These are phyloP conservation scores for Cantharis flavilabris DNA, from an alignment of 2,888 invertebrate species.

Conservation along the genomic window DNA sequence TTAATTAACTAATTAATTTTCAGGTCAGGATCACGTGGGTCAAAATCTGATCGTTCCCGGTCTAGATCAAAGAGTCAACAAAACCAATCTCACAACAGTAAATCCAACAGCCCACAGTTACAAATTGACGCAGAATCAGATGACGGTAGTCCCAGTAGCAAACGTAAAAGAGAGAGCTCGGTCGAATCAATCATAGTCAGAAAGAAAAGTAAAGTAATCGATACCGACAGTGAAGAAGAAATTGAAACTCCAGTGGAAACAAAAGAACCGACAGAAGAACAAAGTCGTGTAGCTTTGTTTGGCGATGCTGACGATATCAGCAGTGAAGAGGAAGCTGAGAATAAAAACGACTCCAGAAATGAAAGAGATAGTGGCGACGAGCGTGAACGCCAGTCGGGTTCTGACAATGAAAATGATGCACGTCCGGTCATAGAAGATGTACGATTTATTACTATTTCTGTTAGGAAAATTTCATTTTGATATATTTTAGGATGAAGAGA, in stretches of 20 bases:
- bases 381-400: conserved; percentile 44
- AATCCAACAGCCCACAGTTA: conserved; percentile 57
- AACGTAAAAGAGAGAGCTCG: conserved; percentile 48
- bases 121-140: conserved; percentile 56
- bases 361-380: conserved; percentile 46
- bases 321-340: conserved; percentile 74
- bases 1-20: background rate
- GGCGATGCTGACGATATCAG: conserved; percentile 94
- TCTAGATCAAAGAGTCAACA: conserved; percentile 36
- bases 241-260: background rate
- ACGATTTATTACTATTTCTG: conserved; percentile 5
- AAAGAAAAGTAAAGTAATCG: conserved; percentile 56
- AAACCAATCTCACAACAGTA: conserved; percentile 37
- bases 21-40: conserved; percentile 35
- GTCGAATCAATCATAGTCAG: conserved; percentile 43
- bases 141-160: conserved; percentile 48
- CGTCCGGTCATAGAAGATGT: conserved; percentile 30
- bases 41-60: conserved; percentile 37
- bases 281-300: conserved; percentile 83
- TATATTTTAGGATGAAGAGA: conserved; percentile 61
- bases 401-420: conserved; percentile 27
- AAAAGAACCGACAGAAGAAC: conserved; percentile 48
- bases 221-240: conserved; percentile 70
- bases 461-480: conserved; percentile 1
- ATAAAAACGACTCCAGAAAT: conserved; percentile 41